A percentile compares a stretch with the other conserved stretches of the same genome.
Evolutionary conservation across 2,888 invertebrate genomes (phyloP).

Genomic region (Octonoba sinensis): DNA sequence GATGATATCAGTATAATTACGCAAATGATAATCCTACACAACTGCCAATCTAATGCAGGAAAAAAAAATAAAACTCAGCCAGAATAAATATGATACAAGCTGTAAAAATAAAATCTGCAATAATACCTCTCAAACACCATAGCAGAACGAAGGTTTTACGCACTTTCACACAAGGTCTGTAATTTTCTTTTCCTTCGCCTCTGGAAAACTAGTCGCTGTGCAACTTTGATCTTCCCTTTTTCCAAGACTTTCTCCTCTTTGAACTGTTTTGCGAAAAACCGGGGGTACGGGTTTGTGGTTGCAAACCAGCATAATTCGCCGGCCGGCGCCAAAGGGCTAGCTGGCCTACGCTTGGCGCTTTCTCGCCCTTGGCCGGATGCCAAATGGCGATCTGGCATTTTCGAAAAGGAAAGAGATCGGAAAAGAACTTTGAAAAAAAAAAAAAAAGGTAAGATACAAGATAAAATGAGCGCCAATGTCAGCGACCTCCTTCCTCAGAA

Average conservation of each 20-base stretch:
- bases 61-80: no score
- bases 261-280: conserved; percentile 1
- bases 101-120: background rate
- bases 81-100: no score
- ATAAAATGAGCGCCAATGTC: conserved; percentile 32
- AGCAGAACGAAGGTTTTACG: conserved; percentile 7
- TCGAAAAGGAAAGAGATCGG: background rate
- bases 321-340: background rate
- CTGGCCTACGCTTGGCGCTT: conserved; percentile 37
- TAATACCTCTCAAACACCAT: conserved; percentile 17
- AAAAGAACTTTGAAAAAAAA: background rate
- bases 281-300: background rate
- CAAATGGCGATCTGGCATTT: background rate
- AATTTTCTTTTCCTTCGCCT: background rate
- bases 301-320: background rate
- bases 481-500: conserved; percentile 28
- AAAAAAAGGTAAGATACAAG: conserved; percentile 21
- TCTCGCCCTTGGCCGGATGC: conserved; percentile 27
- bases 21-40: no score
- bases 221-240: background rate
- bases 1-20: no score
- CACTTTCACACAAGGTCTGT: background rate
- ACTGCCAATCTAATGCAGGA: no score
- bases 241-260: background rate
- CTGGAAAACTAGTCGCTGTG: no score